Conservation (phyloP, 2,113 vertebrate species). For the Deroptyus accipitrinus region DNA sequence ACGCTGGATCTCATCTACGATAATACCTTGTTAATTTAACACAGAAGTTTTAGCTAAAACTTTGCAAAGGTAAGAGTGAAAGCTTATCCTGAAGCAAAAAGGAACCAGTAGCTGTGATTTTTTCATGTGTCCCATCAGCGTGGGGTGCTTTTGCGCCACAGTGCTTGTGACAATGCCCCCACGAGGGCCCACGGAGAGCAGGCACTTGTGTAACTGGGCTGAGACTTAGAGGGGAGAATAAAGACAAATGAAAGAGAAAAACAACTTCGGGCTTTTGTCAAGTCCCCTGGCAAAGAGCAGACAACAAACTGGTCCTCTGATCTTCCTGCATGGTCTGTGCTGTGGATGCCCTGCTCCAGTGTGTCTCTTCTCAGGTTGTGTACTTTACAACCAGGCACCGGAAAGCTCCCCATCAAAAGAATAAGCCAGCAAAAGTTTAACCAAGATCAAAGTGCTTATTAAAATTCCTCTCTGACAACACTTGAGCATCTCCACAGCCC, state of each 20-base stretch:
- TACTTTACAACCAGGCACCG: not conserved
- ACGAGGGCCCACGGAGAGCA: not conserved
- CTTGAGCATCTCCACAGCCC: not conserved
- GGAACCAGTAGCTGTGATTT: not conserved
- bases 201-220: not conserved
- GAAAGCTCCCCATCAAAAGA: not conserved
- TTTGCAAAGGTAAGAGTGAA: not conserved
- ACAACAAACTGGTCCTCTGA: not conserved
- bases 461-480: not conserved
- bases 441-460: not conserved
- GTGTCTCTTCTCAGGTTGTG: not conserved
- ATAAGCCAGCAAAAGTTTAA: not conserved
- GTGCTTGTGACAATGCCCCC: not conserved
- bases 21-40: not conserved
- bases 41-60: not conserved
- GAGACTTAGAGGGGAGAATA: not conserved
- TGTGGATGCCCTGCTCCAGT: not conserved
- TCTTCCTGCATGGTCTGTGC: rapidly evolving
- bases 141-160: not conserved
- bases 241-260: not conserved
- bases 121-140: not conserved
- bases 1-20: not conserved
- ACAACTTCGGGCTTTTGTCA: not conserved
- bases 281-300: not conserved
- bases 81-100: not conserved